These are phyloP conservation scores for Acleris holmiana DNA, from an alignment of 2,888 invertebrate genomes.

Conservation along the genomic window DNA sequence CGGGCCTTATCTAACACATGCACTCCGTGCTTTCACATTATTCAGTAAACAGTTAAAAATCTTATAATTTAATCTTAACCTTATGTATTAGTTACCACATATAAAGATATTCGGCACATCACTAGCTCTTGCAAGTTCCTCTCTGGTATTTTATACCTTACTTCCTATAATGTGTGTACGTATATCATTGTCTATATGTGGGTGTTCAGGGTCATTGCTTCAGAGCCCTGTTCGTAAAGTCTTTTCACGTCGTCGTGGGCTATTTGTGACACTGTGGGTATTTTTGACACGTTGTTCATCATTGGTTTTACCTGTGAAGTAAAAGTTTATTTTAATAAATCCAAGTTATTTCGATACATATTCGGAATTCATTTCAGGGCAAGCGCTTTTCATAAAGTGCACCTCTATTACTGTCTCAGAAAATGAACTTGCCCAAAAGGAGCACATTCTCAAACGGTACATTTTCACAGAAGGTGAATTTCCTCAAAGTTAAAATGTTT, in stretches of 20 bases:
- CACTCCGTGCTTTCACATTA: background rate
- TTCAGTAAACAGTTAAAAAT: conserved; percentile 21
- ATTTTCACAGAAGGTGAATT: no score
- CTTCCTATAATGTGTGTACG: background rate
- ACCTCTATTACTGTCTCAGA: no score
- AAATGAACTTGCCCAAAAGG: no score
- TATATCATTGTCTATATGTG: conserved; percentile 59
- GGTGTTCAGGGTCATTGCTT: conserved; percentile 61
- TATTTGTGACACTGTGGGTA: conserved; percentile 73
- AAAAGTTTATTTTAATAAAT: no score
- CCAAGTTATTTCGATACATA: no score
- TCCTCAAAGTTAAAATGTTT: no score
- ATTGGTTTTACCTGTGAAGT: conserved; percentile 66
- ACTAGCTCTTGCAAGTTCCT: conserved; percentile 34
- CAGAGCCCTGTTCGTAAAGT: conserved; percentile 70
- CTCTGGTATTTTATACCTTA: conserved; percentile 39
- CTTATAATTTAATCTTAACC: conserved; percentile 3
- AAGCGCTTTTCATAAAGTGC: no score
- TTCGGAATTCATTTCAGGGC: no score
- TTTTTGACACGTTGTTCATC: conserved; percentile 56
- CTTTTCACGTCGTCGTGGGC: conserved; percentile 72
- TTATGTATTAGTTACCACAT: background rate
- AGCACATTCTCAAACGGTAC: no score
- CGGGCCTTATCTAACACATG: background rate
- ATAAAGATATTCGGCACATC: conserved; percentile 42